These are phyloP conservation scores for Acyrthosiphon pisum DNA, from an alignment of 1,140 invertebrate genomes.

Conservation along the genomic window DNA sequence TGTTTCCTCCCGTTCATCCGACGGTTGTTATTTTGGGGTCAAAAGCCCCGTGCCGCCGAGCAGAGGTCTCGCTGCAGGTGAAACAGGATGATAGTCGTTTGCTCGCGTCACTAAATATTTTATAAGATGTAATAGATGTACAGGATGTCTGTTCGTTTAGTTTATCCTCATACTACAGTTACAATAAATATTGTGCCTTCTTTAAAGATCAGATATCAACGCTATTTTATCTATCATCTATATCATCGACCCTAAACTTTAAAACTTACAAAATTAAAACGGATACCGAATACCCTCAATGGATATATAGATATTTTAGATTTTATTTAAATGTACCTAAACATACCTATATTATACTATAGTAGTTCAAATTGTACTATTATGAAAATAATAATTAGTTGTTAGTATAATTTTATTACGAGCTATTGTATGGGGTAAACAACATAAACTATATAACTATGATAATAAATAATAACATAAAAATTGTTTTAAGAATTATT, in stretches of 20 bases:
- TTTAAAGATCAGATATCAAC: not conserved
- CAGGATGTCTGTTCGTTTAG: not conserved
- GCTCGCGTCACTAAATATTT: not conserved
- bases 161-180: not conserved
- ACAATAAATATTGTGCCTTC: not conserved
- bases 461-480: no score
- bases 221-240: not conserved
- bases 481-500: not conserved
- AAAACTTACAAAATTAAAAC: not conserved
- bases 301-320: not conserved
- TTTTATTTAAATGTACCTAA: no score
- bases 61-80: not conserved
- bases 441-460: not conserved
- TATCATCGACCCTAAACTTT: not conserved
- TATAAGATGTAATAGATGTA: not conserved
- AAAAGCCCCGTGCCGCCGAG: not conserved
- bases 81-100: not conserved
- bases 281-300: not conserved
- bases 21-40: not conserved
- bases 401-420: not conserved
- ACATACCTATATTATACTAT: no score
- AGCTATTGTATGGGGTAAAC: not conserved
- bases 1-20: slow-evolving; percentile 30
- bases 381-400: not conserved
- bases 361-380: not conserved